phyloP scores from a whole-genome alignment of 2,888 invertebrate species.

The Aproaerema taeniolella region DNA sequence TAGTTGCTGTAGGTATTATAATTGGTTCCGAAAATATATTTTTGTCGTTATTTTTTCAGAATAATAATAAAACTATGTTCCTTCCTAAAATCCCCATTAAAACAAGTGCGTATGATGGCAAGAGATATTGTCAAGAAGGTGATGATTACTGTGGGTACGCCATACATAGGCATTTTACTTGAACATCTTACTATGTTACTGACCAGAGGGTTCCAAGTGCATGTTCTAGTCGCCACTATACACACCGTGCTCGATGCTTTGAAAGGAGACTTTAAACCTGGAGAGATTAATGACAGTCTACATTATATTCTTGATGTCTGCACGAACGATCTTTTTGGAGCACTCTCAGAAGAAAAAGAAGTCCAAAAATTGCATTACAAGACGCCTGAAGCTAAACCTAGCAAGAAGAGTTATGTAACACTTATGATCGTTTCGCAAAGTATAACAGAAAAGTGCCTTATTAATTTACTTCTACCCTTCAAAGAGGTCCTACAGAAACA shows the following conservation, averaged over 20 bases:
- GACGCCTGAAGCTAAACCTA: slow-evolving; percentile 87
- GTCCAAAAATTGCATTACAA: slow-evolving; percentile 89
- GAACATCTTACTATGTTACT: slow-evolving; percentile 88
- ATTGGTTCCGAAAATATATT: too few species aligned
- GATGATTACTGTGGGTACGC: slow-evolving; percentile 89
- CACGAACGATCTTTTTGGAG: slow-evolving; percentile 92
- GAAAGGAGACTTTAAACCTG: slow-evolving; percentile 81
- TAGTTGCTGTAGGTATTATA: too few species aligned
- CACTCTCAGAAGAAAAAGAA: slow-evolving; percentile 94
- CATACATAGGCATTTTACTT: slow-evolving; percentile 86
- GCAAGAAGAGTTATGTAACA: slow-evolving; percentile 91
- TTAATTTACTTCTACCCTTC: slow-evolving; percentile 88
- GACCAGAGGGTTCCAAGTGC: slow-evolving; percentile 94
- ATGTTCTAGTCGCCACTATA: slow-evolving; percentile 93
- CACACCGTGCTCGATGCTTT: slow-evolving; percentile 88
- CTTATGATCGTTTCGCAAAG: slow-evolving; percentile 88
- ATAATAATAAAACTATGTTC: slow-evolving; percentile 93
- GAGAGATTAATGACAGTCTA: slow-evolving; percentile 88
- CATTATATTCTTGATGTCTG: slow-evolving; percentile 89
- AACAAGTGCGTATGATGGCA: slow-evolving; percentile 90
- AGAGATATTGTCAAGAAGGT: slow-evolving; percentile 96
- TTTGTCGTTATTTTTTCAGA: slow-evolving; percentile 74
- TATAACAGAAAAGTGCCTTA: slow-evolving; percentile 85
- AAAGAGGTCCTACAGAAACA: slow-evolving; percentile 87
- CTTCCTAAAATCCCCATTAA: slow-evolving; percentile 92